Conservation (phyloP, 2,888 invertebrate genomes). For the Caenorhabditis panamensis region DNA sequence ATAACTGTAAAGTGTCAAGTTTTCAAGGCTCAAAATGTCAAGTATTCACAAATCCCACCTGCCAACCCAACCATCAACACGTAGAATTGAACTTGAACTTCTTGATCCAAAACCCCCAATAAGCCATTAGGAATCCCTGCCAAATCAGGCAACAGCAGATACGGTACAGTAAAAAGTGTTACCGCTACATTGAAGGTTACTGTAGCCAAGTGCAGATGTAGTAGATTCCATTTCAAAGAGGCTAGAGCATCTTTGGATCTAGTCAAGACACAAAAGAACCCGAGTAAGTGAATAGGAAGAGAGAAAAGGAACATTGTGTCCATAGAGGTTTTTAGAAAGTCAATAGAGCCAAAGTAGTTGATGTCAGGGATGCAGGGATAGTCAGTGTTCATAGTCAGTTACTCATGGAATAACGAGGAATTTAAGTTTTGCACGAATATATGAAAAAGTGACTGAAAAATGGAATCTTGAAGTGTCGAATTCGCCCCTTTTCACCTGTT, state of each 20-base stretch:
- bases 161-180: not conserved
- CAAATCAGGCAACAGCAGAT: not conserved
- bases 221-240: not conserved
- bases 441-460: too few species aligned
- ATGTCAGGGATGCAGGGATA: not conserved
- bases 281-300: not conserved
- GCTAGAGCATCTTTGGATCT: not conserved
- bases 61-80: not conserved
- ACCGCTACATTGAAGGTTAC: not conserved
- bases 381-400: too few species aligned
- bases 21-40: too few species aligned
- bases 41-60: not conserved
- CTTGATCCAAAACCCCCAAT: not conserved
- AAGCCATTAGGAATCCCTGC: slow-evolving; percentile 2
- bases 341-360: not conserved
- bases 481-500: too few species aligned
- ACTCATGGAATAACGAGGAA: too few species aligned
- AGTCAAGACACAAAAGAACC: not conserved
- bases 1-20: not conserved
- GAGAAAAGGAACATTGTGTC: not conserved
- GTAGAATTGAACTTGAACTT: not conserved
- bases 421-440: too few species aligned
- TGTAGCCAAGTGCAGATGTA: not conserved
- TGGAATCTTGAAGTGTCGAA: too few species aligned
- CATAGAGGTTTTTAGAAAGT: not conserved